Conservation (phyloP, 2,113 vertebrate species). For the Pygoscelis antarcticus region DNA sequence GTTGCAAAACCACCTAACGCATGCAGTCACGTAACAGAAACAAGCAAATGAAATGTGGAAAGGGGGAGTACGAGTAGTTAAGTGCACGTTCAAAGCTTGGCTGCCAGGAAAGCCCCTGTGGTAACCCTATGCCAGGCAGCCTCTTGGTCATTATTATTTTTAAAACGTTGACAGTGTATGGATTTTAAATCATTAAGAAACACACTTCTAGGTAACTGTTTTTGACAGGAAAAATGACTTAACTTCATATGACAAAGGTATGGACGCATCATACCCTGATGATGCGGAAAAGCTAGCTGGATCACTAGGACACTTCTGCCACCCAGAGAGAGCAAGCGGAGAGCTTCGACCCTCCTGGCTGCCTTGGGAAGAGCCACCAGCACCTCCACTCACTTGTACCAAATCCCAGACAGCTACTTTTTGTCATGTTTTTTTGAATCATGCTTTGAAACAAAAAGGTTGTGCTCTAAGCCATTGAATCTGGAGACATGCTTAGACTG, state of each 20-base stretch:
- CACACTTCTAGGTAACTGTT: background rate
- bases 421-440: background rate
- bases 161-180: rapidly evolving
- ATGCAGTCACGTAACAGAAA: rapidly evolving
- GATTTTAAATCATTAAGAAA: background rate
- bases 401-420: background rate
- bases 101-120: background rate
- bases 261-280: background rate
- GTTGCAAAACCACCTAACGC: background rate
- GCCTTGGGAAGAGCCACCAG: background rate
- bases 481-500: background rate
- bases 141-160: background rate
- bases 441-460: background rate
- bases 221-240: background rate
- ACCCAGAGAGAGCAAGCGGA: background rate
- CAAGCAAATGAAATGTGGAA: rapidly evolving
- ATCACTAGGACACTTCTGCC: background rate
- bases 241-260: background rate
- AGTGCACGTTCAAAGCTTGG: background rate
- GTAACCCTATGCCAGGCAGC: background rate
- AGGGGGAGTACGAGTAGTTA: rapidly evolving
- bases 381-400: background rate
- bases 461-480: background rate
- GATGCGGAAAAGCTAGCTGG: background rate
- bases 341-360: background rate